Evolutionary conservation across 2,113 vertebrate species (phyloP).

Genomic region (Pitta sordida): DNA sequence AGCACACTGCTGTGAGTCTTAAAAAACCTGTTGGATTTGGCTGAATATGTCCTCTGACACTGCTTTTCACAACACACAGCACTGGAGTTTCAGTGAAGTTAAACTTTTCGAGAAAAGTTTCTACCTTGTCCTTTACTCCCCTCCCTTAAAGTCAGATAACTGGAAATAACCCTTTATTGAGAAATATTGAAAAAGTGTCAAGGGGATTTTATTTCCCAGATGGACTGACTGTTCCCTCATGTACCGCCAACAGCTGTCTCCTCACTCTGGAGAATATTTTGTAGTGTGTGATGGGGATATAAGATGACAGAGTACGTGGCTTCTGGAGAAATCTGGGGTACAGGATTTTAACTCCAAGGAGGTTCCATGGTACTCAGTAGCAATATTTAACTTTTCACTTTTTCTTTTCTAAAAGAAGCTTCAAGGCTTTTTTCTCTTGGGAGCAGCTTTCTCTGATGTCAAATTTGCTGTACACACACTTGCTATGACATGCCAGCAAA

Average conservation of each 20-base stretch:
- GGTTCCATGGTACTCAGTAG: neutral
- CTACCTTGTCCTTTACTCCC: neutral
- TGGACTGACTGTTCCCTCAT: neutral
- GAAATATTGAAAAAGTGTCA: neutral
- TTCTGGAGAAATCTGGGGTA: neutral
- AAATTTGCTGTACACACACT: neutral
- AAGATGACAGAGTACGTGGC: neutral
- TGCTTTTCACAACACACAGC: neutral
- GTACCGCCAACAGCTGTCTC: constrained; percentile 12
- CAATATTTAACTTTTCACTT: neutral
- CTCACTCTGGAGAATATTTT: neutral
- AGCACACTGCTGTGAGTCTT: neutral
- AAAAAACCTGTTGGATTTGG: neutral
- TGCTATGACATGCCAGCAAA: neutral
- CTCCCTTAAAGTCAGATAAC: neutral
- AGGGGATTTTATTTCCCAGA: neutral
- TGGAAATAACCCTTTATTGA: neutral
- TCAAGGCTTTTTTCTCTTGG: neutral
- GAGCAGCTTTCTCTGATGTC: neutral
- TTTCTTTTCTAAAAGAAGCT: neutral
- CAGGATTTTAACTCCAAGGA: neutral
- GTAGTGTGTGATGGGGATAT: neutral
- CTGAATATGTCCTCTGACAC: neutral
- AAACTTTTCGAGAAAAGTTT: neutral
- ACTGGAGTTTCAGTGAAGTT: neutral